These are phyloP conservation scores for Petrolisthes cinctipes DNA, from an alignment of 2,888 invertebrate genomes.

Conservation along the genomic window DNA sequence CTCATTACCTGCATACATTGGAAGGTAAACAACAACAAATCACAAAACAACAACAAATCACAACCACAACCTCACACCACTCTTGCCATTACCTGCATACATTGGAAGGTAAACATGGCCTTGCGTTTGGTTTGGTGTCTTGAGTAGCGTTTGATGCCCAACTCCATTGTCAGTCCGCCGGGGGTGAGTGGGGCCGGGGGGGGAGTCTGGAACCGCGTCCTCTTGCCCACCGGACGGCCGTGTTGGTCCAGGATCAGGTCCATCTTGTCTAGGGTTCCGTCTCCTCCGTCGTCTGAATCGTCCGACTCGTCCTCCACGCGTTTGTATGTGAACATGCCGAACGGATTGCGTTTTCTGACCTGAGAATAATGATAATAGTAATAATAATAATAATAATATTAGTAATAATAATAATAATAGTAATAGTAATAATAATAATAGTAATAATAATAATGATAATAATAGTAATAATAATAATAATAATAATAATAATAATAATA, in stretches of 20 bases:
- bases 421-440: slow-evolving; percentile 19
- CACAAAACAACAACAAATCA: too few relatives aligned
- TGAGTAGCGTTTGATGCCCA: slow-evolving; percentile 61
- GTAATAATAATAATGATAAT: neutral
- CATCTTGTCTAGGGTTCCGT: slow-evolving; percentile 37
- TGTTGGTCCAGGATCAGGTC: slow-evolving; percentile 49
- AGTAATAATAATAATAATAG: slow-evolving; percentile 14
- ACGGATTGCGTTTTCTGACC: slow-evolving; percentile 58
- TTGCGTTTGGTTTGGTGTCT: slow-evolving; percentile 67
- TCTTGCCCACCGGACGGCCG: slow-evolving; percentile 49
- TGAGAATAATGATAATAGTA: neutral
- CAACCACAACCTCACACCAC: neutral
- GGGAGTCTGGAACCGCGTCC: slow-evolving; percentile 57
- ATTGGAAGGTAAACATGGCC: slow-evolving; percentile 72
- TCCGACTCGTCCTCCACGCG: slow-evolving; percentile 57
- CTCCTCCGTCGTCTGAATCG: slow-evolving; percentile 32
- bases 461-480: slow-evolving; percentile 16
- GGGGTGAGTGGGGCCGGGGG: slow-evolving; percentile 58
- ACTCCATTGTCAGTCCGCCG: slow-evolving; percentile 56
- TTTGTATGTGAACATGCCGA: slow-evolving; percentile 49
- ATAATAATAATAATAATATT: neutral
- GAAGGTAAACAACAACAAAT: too few relatives aligned
- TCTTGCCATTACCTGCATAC: slow-evolving; percentile 66
- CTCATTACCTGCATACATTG: too few relatives aligned
- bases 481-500: too few relatives aligned